phyloP scores from a whole-genome alignment of 53 echinoderm and acorn worm species.

The Pentamera pediparva region DNA sequence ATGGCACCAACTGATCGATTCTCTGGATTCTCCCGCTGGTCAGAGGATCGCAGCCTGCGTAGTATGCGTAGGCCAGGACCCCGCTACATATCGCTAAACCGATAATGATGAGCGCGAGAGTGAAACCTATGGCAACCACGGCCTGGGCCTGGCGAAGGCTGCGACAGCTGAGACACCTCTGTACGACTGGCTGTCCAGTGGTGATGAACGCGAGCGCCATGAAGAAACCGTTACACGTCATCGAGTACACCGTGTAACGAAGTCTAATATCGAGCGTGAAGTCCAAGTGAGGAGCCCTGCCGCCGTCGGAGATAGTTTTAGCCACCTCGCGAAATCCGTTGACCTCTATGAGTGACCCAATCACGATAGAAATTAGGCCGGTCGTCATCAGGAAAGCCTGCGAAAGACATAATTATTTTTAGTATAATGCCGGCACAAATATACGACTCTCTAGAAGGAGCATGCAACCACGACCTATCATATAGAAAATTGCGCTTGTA shows the following conservation, averaged over 20 bases:
- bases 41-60: constrained; percentile 8
- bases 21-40: not conserved
- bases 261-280: not conserved
- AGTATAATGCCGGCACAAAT: too few relatives aligned
- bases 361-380: not conserved
- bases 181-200: not conserved
- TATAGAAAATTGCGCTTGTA: too few relatives aligned
- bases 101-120: not conserved
- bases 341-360: not conserved
- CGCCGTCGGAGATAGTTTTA: not conserved
- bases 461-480: too few relatives aligned
- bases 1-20: constrained; percentile 8
- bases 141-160: not conserved
- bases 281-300: not conserved
- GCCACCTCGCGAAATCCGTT: not conserved
- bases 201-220: not conserved
- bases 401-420: too few relatives aligned
- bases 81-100: not conserved
- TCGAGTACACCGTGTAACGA: constrained; percentile 6
- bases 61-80: constrained; percentile 1
- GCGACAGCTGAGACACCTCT: not conserved
- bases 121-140: not conserved
- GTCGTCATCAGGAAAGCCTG: constrained; percentile 2
- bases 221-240: not conserved
- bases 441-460: too few relatives aligned